phyloP scores from a whole-genome alignment of 2,113 vertebrate genomes.

The Porphyrio hochstetteri region DNA sequence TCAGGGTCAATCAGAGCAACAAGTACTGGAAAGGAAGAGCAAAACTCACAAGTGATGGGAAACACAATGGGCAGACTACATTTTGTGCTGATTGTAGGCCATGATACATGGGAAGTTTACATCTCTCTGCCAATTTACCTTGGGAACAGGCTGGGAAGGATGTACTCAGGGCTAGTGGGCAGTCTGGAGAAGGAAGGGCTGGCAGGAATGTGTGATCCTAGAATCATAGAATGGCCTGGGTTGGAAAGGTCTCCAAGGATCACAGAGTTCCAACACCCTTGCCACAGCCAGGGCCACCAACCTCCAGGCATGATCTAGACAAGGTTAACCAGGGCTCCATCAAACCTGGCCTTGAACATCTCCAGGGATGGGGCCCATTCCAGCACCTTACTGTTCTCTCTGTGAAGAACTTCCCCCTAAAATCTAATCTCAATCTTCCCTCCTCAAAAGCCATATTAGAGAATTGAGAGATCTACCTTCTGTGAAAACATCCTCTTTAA shows the following conservation, averaged over 20 bases:
- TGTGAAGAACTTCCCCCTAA: too few relatives aligned
- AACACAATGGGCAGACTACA: background rate
- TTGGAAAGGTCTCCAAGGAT: too few relatives aligned
- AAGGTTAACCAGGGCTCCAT: too few relatives aligned
- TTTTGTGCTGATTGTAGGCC: background rate
- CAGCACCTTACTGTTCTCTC: too few relatives aligned
- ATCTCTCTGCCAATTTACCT: background rate
- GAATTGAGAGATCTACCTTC: background rate
- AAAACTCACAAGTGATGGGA: background rate
- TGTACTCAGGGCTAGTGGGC: background rate
- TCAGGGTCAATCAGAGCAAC: background rate
- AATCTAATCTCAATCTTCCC: too few relatives aligned
- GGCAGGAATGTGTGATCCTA: background rate
- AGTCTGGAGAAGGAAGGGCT: background rate
- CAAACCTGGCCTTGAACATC: too few relatives aligned
- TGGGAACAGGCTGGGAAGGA: background rate
- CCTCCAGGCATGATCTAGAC: too few relatives aligned
- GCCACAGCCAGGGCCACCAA: too few relatives aligned
- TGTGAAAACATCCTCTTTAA: background rate
- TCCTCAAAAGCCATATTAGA: background rate
- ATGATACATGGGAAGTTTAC: background rate
- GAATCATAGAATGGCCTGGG: too few relatives aligned
- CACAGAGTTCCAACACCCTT: too few relatives aligned
- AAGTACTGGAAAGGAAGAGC: background rate
- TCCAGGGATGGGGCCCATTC: too few relatives aligned